A percentile compares a stretch with the other conserved stretches of the same genome.
Evolutionary conservation across 2,113 vertebrate species (phyloP).

Genomic region (Rhinogobius similis): DNA sequence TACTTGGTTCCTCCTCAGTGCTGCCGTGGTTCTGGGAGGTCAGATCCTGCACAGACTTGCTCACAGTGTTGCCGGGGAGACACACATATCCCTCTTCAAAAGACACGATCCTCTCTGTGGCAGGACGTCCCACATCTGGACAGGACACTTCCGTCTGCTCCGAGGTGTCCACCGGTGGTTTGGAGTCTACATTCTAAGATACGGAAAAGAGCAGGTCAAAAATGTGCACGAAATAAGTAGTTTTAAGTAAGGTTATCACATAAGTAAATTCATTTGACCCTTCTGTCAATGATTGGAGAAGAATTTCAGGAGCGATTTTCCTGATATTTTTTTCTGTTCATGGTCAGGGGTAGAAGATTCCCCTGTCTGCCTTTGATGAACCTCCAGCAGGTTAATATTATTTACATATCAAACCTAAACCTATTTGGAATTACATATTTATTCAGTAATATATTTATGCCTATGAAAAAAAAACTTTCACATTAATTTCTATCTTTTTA

Average conservation of each 20-base stretch:
- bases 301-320: too few species aligned
- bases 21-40: background rate
- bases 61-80: constrained; percentile 36
- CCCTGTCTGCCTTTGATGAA: too few species aligned
- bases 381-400: too few species aligned
- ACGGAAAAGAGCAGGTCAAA: background rate
- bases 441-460: too few species aligned
- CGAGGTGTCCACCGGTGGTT: background rate
- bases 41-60: constrained; percentile 50
- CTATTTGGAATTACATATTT: too few species aligned
- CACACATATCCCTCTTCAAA: constrained; percentile 36
- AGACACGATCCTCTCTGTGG: background rate
- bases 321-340: too few species aligned
- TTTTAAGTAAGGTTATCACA: background rate
- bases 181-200: background rate
- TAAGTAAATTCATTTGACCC: background rate
- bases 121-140: background rate
- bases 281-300: too few species aligned
- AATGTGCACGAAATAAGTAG: background rate
- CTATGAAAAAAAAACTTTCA: too few species aligned
- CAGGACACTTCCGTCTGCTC: constrained; percentile 6
- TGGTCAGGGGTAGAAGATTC: too few species aligned
- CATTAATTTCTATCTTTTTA: too few species aligned
- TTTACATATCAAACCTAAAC: too few species aligned
- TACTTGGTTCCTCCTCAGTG: background rate